A percentile compares a stretch with the other conserved stretches of the same genome.
Conservation (phyloP, 2,113 vertebrate genomes). For the Pachyramphus minor region DNA sequence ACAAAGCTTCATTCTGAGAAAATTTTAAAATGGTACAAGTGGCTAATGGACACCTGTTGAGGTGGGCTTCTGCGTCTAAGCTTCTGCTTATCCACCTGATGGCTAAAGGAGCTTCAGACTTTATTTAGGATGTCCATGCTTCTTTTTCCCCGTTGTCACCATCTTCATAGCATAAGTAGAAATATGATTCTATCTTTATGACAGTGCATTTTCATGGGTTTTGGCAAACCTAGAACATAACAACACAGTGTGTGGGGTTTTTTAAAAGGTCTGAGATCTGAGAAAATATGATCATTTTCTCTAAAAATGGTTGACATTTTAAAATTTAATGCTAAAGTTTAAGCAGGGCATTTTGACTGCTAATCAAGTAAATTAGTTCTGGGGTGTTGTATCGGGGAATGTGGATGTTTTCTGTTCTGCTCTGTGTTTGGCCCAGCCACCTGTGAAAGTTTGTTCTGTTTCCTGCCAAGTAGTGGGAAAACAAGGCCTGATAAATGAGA, state of each 20-base stretch:
- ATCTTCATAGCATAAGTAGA: background rate
- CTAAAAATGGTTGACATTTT: background rate
- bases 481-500: too few relatives aligned
- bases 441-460: too few relatives aligned
- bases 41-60: background rate
- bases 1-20: background rate
- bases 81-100: background rate
- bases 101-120: background rate
- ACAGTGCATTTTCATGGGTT: background rate
- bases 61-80: background rate
- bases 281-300: background rate
- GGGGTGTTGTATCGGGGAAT: too few relatives aligned
- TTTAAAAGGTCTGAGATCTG: background rate
- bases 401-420: too few relatives aligned
- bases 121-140: background rate
- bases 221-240: background rate
- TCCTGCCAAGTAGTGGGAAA: too few relatives aligned
- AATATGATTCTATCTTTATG: background rate
- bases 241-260: rapidly evolving
- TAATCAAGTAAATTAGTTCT: background rate
- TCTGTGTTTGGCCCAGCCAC: too few relatives aligned
- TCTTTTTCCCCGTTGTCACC: background rate
- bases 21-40: background rate
- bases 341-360: background rate
- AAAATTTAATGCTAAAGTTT: background rate